These are phyloP conservation scores for Festucalex cinctus DNA, from an alignment of 2,113 vertebrate species.

Conservation along the genomic window DNA sequence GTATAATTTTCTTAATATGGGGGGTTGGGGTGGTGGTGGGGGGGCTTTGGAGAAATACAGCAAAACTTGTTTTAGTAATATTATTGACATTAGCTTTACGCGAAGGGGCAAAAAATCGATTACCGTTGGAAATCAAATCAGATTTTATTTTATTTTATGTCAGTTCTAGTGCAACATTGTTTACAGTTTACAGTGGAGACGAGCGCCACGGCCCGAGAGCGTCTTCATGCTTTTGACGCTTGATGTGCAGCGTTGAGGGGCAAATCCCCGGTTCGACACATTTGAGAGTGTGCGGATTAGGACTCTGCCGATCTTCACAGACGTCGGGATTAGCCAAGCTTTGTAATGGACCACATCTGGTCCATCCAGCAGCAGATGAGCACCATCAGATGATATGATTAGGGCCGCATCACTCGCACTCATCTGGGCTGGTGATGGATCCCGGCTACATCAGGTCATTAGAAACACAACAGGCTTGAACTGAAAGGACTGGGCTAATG, in stretches of 20 bases:
- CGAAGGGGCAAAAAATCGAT: background rate
- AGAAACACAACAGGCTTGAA: conserved; percentile 1
- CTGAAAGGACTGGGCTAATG: background rate
- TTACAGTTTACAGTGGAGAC: background rate
- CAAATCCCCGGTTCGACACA: conserved; percentile 44
- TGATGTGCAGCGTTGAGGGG: conserved; percentile 18
- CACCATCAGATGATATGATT: conserved; percentile 33
- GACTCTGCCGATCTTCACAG: conserved; percentile 36
- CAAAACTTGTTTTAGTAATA: too few relatives aligned
- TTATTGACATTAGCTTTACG: too few relatives aligned
- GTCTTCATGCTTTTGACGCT: conserved; percentile 7
- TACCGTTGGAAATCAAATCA: background rate
- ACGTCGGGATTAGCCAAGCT: conserved; percentile 48
- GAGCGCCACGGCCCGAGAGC: background rate
- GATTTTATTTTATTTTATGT: background rate
- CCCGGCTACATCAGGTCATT: conserved; percentile 2
- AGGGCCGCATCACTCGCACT: conserved; percentile 29
- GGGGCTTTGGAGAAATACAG: too few relatives aligned
- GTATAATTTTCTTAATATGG: too few relatives aligned
- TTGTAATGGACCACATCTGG: conserved; percentile 55
- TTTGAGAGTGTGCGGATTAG: conserved; percentile 46
- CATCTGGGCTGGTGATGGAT: conserved; percentile 16
- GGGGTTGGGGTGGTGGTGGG: too few relatives aligned
- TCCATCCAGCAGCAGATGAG: conserved; percentile 48
- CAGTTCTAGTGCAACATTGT: background rate